Base-by-base conservation (phyloP, 1,140 invertebrate genomes). In the Ceratitis capitata region DNA sequence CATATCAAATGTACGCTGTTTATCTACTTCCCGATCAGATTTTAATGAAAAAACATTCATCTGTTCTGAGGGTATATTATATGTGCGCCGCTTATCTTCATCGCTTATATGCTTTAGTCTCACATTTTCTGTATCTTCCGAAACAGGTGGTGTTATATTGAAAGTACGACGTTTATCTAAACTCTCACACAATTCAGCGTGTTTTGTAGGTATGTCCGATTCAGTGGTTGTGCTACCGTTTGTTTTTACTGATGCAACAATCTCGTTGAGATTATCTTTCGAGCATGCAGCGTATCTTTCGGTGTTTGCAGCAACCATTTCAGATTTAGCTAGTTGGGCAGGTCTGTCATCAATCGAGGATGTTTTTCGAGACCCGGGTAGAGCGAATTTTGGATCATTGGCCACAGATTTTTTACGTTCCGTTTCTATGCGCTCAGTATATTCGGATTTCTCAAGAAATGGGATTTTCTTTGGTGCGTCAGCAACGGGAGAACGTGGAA, bases 401-500 rank as follows among this genome's bases (percentile, higher is more conserved):
- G 23, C 49, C 32, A 26, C n/a, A 2, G 82, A 56, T 26, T n/a
- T 45, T 45, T 78, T 78, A 23, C 69, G 69, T 78, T 78, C 69
- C 2, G 16, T 78, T 78, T 78, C 69, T 23, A 78, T 78, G 16
- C 69, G 69, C 9, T 78, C 69, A 16, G 69, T 58, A 51, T 85
- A 86, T 49, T 86, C 84, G 19, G 86, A 86, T 83, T 85, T 85
- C 19, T 86, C 86, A n/a, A 86, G 56, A 69, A 83, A 85, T 29
- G 61, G 12, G 1, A 82, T 49, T 51, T 16, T 32, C 16, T 85
- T 64, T 10, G 61, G 7, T 12, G 29, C 26, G 12, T 16, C 19
- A 35, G 87, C 86, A 47, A 82, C 87, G 1, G 90, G 89, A 0
- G 90, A 90, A 19, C 84, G 88, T 26, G 90, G 90, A 69, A 91